A percentile compares a stretch with the other conserved stretches of the same genome.
phyloP scores from a whole-genome alignment of 2,113 vertebrate species.

The Scortum barcoo region DNA sequence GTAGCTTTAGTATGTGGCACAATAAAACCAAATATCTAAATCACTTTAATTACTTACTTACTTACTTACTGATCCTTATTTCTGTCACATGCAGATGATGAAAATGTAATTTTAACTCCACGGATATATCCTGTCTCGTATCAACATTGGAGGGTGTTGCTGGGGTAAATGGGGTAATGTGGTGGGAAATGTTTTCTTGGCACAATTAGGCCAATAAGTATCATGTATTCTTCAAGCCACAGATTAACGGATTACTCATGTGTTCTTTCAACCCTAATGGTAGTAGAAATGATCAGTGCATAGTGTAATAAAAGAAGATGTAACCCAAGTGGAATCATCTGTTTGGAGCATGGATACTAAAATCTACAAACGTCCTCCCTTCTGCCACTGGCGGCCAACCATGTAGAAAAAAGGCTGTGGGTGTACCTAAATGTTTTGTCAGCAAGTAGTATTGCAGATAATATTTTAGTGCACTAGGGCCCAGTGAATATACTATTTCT shows the following conservation, averaged over 20 bases:
- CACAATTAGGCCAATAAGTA: slow-evolving; percentile 7
- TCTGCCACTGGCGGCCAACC: not conserved
- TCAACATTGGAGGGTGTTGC: not conserved
- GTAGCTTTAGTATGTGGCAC: not conserved
- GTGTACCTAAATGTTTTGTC: slow-evolving; percentile 21
- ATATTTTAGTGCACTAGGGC: not conserved
- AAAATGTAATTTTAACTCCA: slow-evolving; percentile 4
- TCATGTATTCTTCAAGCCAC: slow-evolving; percentile 1
- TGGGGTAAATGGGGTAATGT: not conserved
- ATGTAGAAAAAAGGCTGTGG: slow-evolving; percentile 17
- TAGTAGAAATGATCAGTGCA: not conserved
- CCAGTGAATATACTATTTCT: slow-evolving; percentile 24
- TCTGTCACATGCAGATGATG: slow-evolving; percentile 19
- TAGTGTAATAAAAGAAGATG: not conserved
- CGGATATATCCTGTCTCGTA: not conserved
- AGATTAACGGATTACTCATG: not conserved
- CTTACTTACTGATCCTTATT: not conserved
- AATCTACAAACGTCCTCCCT: not conserved
- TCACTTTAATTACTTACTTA: not conserved
- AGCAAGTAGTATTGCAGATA: not conserved
- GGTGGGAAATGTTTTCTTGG: slow-evolving; percentile 3
- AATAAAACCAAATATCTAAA: slow-evolving; percentile 37
- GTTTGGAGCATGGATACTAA: not conserved
- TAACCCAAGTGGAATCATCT: not conserved
- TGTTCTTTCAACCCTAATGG: not conserved